Base-by-base conservation (phyloP, 2,888 invertebrate genomes). In the Idaea biselata region DNA sequence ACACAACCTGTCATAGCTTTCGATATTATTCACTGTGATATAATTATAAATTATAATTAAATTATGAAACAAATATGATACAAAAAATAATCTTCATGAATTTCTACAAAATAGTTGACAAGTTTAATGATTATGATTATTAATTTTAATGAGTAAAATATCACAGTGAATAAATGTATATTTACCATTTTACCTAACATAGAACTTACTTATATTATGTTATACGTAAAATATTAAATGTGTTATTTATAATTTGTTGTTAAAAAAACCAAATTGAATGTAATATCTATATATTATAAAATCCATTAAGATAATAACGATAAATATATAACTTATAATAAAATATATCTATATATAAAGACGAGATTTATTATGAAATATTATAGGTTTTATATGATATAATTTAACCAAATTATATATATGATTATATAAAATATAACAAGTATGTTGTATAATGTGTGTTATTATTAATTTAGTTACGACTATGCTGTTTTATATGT, bases 401-500 rank as follows among this genome's bases (percentile, higher is more conserved):
- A 44, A 44, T 44, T 44, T 44, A 44, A 44, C 44, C 6, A 7
- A 44, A 44, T 44, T 44, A 44, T 68, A 68, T 66, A 62, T 25
- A 64, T 70, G 60, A 64, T 60, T 60, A 64, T 60, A 58, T 66
- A 65, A 55, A 44, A 58, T 64, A 64, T 64, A 60, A 67, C 53
- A 55, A 18, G 18, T 65, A 67, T 66, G 57, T 65, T 67, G 18
- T 65, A 16, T 57, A 1, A 25, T 25, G 25, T 25, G 25, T 25
- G 25, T 7, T 16, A 62, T 60, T 54, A 60, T 62, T 18, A 44
- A 59, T 60, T 90, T 82, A 84, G 86, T 90, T 88, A 87, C 81
- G 86, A 91, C 88, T 91, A 86, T 85, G 87, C 91, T 91, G 88
- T 92, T 92, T 91, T 92, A 88, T 92, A 91, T 91, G 88, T 91